Evolutionary conservation across 2,797 vertebrate species (phyloP), one percentile per base, ranked within the genome.

Genomic region (Gymnoscopelus braueri): DNA sequence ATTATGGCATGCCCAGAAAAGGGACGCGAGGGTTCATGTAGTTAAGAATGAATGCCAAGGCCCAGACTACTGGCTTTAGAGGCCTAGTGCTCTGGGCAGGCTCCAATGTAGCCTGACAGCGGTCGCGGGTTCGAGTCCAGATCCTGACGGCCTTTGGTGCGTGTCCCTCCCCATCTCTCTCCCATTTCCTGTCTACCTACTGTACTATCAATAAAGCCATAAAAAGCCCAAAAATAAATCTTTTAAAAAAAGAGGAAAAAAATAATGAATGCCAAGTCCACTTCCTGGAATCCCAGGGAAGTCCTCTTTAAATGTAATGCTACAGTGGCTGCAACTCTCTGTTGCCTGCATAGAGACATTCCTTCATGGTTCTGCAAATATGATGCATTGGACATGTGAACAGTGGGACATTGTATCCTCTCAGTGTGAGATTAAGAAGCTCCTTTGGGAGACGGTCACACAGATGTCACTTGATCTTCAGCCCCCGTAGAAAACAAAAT

Each of bases 381-480:
- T 59, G 72, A 67, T 61, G 5, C 62, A 86, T 78, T 80, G 77
- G 76, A 77, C 61, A 77, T 5, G 58, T 24, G 55, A 72, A 77
- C 84, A 87, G 75, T 78, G 72, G 60, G 12, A 86, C 83, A 78
- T 77, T 89, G 90, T 89, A 70, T 65, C 76, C 71, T 29, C 73
- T 79, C 74, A 69, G 71, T 78, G 73, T 79, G 75, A 87, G 86
- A 86, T 88, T 85, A 72, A 77, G 75, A 79, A 80, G 47, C 61
- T 67, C 69, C 71, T 72, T 66, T 85, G 79, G 81, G 76, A 78
- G 53, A 85, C 70, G 75, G 80, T 89, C 87, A 89, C 84, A 88
- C 85, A 84, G 71, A 87, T 77, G 78, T 89, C 86, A 89, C 81
- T 91, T 93, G 87, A 90, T 92, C 78, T 60, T 69, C 72, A 58